Evolutionary conservation across 1,140 invertebrate species (phyloP).

Genomic region (Dreissena polymorpha): DNA sequence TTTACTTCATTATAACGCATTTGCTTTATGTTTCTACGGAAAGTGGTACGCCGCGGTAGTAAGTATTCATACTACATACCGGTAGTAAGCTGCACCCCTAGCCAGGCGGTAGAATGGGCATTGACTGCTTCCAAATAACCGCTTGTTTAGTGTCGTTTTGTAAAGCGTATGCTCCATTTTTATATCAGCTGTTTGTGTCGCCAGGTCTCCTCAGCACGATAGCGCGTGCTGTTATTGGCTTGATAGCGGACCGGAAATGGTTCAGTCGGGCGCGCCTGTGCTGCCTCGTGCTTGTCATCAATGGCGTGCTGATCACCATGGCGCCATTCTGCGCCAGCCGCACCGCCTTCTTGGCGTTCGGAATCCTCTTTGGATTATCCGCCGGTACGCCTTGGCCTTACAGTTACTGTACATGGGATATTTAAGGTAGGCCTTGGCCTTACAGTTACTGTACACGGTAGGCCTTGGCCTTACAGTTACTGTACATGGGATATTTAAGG

Average conservation of each 20-base stretch:
- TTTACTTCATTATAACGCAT: background rate
- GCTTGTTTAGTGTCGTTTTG: background rate
- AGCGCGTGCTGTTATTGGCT: slow-evolving; percentile 1
- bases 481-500: no score
- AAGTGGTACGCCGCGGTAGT: no score
- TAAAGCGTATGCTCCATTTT: background rate
- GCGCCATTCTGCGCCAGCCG: slow-evolving; percentile 20
- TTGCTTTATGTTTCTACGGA: background rate
- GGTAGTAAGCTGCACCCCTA: background rate
- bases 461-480: no score
- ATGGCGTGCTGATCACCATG: background rate
- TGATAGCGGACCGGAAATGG: slow-evolving; percentile 10
- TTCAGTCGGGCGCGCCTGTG: slow-evolving; percentile 1
- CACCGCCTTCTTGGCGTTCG: slow-evolving; percentile 1
- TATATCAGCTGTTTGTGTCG: background rate
- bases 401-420: no score
- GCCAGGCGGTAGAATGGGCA: background rate
- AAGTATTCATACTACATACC: no score
- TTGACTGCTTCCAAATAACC: background rate
- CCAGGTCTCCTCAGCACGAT: slow-evolving; percentile 18
- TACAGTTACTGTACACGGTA: no score
- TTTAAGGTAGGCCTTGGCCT: no score
- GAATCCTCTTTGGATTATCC: slow-evolving; percentile 20
- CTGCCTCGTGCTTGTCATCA: background rate
- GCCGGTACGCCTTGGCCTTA: slow-evolving; percentile 38